Evolutionary conservation across 2,113 vertebrate genomes (phyloP).

Genomic region (Paradoxurus hermaphroditus): DNA sequence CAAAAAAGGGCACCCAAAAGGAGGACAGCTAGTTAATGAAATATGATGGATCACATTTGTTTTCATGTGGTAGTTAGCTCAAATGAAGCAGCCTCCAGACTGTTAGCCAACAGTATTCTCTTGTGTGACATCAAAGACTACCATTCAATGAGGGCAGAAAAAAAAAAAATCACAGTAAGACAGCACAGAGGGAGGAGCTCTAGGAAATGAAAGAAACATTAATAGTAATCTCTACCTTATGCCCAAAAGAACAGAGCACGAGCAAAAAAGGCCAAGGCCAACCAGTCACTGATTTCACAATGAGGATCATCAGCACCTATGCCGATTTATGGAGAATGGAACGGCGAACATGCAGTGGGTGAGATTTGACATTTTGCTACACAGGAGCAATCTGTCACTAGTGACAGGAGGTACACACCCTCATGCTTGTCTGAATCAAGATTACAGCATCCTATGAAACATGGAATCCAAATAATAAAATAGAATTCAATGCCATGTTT

Average conservation of each 20-base stretch:
- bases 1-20: constrained; percentile 82
- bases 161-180: constrained; percentile 77
- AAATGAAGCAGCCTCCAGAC: constrained; percentile 85
- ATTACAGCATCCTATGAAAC: constrained; percentile 44
- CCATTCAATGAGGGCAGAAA: constrained; percentile 73
- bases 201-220: constrained; percentile 78
- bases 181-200: constrained; percentile 78
- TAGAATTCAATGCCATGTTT: constrained; percentile 48
- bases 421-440: constrained; percentile 25
- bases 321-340: accelerated
- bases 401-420: not conserved
- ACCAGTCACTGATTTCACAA: constrained; percentile 35
- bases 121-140: constrained; percentile 87
- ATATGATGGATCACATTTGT: constrained; percentile 85
- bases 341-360: not conserved
- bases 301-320: constrained; percentile 49
- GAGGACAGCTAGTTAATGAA: constrained; percentile 85
- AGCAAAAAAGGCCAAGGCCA: constrained; percentile 4
- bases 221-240: constrained; percentile 84
- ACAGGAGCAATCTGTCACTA: not conserved
- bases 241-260: constrained; percentile 68
- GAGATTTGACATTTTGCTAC: not conserved
- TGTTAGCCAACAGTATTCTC: constrained; percentile 87
- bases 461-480: constrained; percentile 58
- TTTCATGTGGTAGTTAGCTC: constrained; percentile 86